Evolutionary conservation across 1,140 invertebrate genomes (phyloP).

Genomic region (Drosophila burlai): DNA sequence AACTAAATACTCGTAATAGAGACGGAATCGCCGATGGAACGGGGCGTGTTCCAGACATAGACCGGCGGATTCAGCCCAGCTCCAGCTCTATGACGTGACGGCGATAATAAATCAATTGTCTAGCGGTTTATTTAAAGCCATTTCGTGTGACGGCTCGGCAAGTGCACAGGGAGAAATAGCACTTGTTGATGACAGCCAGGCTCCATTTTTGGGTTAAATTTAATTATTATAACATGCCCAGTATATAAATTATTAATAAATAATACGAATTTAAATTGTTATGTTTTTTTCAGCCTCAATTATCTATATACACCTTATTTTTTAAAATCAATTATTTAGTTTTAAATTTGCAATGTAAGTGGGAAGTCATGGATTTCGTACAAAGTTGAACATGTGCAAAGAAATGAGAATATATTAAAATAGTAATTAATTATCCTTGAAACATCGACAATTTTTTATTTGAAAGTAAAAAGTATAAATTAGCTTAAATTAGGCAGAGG

Average conservation of each 20-base stretch:
- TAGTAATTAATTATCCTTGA: too few relatives aligned
- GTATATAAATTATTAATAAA: neutral
- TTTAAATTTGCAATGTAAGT: neutral
- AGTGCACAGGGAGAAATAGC: constrained; percentile 16
- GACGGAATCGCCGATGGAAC: constrained; percentile 6
- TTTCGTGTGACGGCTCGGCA: constrained; percentile 32
- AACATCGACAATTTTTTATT: neutral
- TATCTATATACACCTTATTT: neutral
- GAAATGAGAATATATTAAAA: neutral
- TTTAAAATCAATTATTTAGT: neutral
- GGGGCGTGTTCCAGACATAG: constrained; percentile 23
- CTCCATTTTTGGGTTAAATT: neutral
- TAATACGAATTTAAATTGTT: neutral
- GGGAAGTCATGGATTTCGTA: neutral
- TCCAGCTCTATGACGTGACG: constrained; percentile 54
- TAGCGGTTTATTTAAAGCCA: constrained; percentile 57
- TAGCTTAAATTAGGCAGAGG: neutral
- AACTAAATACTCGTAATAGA: constrained; percentile 30
- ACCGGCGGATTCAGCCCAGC: constrained; percentile 28
- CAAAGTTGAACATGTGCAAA: neutral
- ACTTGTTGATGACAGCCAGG: neutral
- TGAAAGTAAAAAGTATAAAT: neutral
- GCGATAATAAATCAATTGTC: constrained; percentile 76
- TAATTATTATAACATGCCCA: neutral
- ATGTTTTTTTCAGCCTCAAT: neutral